These are phyloP conservation scores for Athalia circularis DNA, from an alignment of 2,888 invertebrate genomes.

Conservation along the genomic window DNA sequence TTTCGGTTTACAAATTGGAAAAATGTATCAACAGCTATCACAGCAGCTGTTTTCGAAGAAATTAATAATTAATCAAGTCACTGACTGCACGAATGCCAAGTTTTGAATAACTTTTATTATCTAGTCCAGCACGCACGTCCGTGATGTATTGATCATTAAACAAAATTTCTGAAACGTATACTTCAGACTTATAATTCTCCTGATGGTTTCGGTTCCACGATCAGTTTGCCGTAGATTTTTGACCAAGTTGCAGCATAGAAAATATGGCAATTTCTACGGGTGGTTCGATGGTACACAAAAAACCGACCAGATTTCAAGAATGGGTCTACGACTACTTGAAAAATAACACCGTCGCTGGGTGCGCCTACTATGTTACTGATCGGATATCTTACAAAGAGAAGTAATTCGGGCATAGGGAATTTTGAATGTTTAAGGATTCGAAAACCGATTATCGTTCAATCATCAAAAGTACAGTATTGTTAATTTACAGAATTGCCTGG, in stretches of 20 bases:
- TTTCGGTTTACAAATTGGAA: no score
- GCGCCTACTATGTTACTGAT: conserved; percentile 32
- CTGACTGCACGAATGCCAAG: no score
- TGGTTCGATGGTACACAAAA: no score
- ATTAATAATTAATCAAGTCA: no score
- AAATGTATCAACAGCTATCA: no score
- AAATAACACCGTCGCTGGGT: conserved; percentile 33
- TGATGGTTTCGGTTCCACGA: background rate
- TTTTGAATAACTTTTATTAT: no score
- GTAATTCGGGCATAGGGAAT: background rate
- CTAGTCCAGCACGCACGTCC: no score
- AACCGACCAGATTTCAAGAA: background rate
- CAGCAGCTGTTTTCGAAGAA: no score
- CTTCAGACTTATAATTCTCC: no score
- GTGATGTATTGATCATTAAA: no score
- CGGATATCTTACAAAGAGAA: conserved; percentile 12
- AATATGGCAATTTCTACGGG: background rate
- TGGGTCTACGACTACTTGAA: conserved; percentile 33
- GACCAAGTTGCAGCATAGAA: background rate
- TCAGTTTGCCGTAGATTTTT: background rate
- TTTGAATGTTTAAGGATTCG: background rate
- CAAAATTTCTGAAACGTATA: background rate
- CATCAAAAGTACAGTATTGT: background rate
- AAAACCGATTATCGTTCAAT: background rate
- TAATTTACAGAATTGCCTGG: conserved; percentile 29